Evolutionary conservation across 1,140 invertebrate genomes (phyloP), one percentile per base, ranked within the genome.

Genomic region (Cylas formicarius): DNA sequence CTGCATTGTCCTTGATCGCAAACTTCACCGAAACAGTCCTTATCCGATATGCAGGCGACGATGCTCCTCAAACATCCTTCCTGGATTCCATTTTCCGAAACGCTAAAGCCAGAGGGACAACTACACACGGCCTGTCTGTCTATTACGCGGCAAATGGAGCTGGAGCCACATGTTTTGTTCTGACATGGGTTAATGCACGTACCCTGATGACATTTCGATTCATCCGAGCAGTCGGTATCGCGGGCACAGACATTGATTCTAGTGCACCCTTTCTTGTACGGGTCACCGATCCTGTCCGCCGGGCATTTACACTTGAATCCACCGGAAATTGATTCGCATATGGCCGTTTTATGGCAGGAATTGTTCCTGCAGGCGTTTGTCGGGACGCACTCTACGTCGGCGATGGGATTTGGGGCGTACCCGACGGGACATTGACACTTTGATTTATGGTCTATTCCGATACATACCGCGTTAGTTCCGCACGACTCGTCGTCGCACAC

Each of bases 391-490:
- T 82, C 81, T 8, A 90, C 74, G 44, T 91, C 87, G 1, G 88
- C 76, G 5, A 84, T 62, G 1, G 90, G 87, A 66, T 90, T 82
- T 0, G 84, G 75, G 57, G 72, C 73, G 56, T 78, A 87, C 2
- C 89, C 88, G 11, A 82, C 79, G 16, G 85, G 86, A 62, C 90
- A 94, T 57, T 85, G 57, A 56, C 90, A 94, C 2, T 76, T 76
- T 2, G 81, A 76, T 55, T 76, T 78, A 59, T 90, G 87, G 58
- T 86, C 80, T 61, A 90, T 85, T 8, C 85, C 80, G 47, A 91
- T 77, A 61, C 90, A 94, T 27, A 93, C 83, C 7, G 90, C 85
- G 67, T 90, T 90, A 18, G 76, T 76, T 1, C 89, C 90, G 58
- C 90, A 94, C 5, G 82, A 78, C 53, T 86, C 79, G 60, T 83